These are phyloP conservation scores for Meteorus cinctellus DNA, from an alignment of 2,888 invertebrate genomes.

Conservation along the genomic window DNA sequence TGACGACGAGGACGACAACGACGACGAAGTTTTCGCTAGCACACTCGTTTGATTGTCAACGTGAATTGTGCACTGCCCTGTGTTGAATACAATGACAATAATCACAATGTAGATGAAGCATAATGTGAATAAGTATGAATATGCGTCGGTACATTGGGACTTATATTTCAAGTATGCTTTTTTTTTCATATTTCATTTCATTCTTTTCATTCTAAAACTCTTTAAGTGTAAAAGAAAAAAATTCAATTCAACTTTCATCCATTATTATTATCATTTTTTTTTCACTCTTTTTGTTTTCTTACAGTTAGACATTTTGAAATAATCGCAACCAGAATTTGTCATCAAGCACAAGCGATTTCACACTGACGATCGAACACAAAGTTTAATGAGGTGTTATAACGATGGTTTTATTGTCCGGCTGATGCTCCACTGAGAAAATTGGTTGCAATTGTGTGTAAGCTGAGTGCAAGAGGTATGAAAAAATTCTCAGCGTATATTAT, in stretches of 20 bases:
- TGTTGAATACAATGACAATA: neutral
- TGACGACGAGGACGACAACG: neutral
- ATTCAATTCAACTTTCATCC: neutral
- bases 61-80: neutral
- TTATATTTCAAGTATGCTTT: neutral
- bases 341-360: constrained; percentile 10
- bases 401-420: constrained; percentile 22
- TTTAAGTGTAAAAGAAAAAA: neutral
- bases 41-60: neutral
- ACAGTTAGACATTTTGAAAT: neutral
- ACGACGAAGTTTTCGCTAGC: neutral
- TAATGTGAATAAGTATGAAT: neutral
- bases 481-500: too few relatives aligned
- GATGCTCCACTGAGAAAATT: constrained; percentile 22
- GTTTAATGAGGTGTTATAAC: constrained; percentile 34
- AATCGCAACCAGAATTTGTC: neutral
- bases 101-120: neutral
- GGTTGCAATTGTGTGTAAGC: constrained; percentile 29
- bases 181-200: neutral
- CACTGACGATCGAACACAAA: constrained; percentile 8
- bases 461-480: too few relatives aligned
- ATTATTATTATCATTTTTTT: neutral
- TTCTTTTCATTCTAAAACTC: neutral
- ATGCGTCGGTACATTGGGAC: neutral
- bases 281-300: neutral